phyloP scores from a whole-genome alignment of 2,113 vertebrate species.

The Todiramphus chloris region DNA sequence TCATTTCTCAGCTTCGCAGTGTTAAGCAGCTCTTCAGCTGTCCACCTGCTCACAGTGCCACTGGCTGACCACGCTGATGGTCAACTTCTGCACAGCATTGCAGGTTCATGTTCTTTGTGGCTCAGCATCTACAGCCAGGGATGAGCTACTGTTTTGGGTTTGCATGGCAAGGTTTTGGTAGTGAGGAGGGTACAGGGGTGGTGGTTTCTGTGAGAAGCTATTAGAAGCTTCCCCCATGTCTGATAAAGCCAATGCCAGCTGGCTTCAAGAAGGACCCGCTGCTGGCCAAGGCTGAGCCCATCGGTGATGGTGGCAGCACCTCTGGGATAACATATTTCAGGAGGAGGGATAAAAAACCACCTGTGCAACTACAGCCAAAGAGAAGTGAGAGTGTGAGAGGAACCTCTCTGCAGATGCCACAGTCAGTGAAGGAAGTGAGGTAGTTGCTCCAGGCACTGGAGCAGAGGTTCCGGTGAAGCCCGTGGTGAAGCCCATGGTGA shows the following conservation, averaged over 20 bases:
- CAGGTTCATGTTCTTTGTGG: fast-evolving
- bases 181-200: background rate
- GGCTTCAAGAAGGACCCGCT: background rate
- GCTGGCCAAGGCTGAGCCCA: background rate
- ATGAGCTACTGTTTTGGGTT: background rate
- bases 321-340: background rate
- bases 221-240: background rate
- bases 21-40: background rate
- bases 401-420: background rate
- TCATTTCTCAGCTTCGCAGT: background rate
- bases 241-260: background rate
- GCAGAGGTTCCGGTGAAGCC: background rate
- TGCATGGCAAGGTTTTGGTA: background rate
- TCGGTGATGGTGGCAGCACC: background rate
- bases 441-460: background rate
- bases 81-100: background rate
- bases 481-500: background rate
- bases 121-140: background rate
- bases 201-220: background rate
- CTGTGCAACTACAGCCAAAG: background rate
- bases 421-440: background rate
- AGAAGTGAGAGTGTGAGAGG: background rate
- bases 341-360: background rate
- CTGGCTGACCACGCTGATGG: fast-evolving
- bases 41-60: background rate